Percentiles rank a stretch among this genome's conserved stretches.
Conservation (phyloP, 2,113 vertebrate genomes). For the Esox niger region DNA sequence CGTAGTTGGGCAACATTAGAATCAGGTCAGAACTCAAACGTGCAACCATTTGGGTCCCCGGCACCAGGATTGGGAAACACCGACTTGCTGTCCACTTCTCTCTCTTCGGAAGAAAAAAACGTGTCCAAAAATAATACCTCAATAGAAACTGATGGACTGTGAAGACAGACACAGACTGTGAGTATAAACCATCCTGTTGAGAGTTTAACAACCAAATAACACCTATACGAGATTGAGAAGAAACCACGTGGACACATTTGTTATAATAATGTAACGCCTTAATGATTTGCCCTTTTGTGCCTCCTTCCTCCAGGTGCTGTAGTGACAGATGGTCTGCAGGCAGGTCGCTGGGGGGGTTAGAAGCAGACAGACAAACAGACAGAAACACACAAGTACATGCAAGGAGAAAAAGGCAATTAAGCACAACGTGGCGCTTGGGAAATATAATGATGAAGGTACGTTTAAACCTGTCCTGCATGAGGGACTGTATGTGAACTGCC, state of each 20-base stretch:
- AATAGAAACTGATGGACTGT: too few relatives aligned
- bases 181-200: too few relatives aligned
- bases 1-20: too few relatives aligned
- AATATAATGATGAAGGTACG: conserved; percentile 41
- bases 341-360: conserved; percentile 52
- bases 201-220: too few relatives aligned
- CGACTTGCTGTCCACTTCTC: too few relatives aligned
- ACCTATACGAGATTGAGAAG: conserved; percentile 30
- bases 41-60: too few relatives aligned
- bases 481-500: conserved; percentile 28
- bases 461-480: conserved; percentile 10
- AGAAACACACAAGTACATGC: neutral
- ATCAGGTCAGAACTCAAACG: too few relatives aligned
- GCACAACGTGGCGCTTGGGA: conserved; percentile 4
- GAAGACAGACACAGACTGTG: too few relatives aligned
- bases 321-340: conserved; percentile 75
- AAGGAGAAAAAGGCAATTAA: conserved; percentile 62
- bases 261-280: conserved; percentile 52
- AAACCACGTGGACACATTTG: conserved; percentile 44
- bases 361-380: neutral
- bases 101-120: too few relatives aligned
- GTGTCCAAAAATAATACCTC: too few relatives aligned
- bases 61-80: too few relatives aligned
- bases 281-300: conserved; percentile 47
- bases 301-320: conserved; percentile 54